Evolutionary conservation across 2,888 invertebrate species (phyloP), one percentile per base, ranked within the genome.

Genomic region (Plagodis dolabraria): DNA sequence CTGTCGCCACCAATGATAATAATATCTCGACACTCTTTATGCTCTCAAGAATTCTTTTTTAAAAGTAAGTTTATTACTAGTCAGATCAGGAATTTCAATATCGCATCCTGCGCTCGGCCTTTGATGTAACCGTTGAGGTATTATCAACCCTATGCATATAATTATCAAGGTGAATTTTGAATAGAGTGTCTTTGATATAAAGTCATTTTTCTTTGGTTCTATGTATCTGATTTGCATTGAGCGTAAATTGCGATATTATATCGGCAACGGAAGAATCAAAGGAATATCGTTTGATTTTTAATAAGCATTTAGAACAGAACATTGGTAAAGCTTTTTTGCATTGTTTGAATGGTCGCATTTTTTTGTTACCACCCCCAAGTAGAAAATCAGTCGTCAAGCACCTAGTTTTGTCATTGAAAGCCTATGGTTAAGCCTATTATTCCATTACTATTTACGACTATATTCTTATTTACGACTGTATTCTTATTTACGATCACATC

Each of bases 11-110:
- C 57, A 60, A 66, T 66, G 64, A 66, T 66, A 66, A 68, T 66
- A 62, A 64, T 64, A 50, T 58, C 53, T 57, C 61, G 56, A 60
- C 62, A 49, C 51, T 64, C 63, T 64, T 68, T 68, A 63, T 68
- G 63, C 66, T 66, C 65, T 66, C 55, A 22, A 66, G 63, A 68
- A 63, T 62, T 66, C 64, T 68, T 66, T 66, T 64, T 68, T 49
- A 63, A 63, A 61, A 85, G 60, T 53, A 56, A 88, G 83, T 91
- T 92, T 90, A 91, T 91, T 92, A 81, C 89, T 89, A 91, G 89
- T 89, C 91, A 80, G 89, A 91, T 90, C 91, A 88, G 90, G 90
- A 88, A 88, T 89, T 89, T 88, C 90, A 87, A 89, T 91, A 86
- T 87, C 82, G 86, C 87, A 90, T 92, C 92, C 92, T 90, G 89